Conservation (phyloP, 2,888 invertebrate genomes). For the Metalampra italica region DNA sequence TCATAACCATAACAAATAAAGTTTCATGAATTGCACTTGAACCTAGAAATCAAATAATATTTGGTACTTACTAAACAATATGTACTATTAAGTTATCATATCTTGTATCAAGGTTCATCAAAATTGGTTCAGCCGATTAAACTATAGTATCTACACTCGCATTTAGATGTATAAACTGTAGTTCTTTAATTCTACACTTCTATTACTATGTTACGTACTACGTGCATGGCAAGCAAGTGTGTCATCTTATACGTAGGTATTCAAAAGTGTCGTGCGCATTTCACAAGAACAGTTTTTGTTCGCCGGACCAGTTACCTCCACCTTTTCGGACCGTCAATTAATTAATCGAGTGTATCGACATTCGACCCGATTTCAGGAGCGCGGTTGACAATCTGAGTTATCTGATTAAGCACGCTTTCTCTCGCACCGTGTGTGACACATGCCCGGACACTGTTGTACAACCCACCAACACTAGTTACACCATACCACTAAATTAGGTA, state of each 20-base stretch:
- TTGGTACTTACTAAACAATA: too few species aligned
- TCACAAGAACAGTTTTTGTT: conserved; percentile 64
- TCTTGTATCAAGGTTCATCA: too few species aligned
- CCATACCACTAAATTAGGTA: conserved; percentile 5
- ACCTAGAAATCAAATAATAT: too few species aligned
- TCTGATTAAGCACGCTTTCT: conserved; percentile 79
- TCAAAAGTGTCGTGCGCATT: conserved; percentile 25
- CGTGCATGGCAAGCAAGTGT: too few species aligned
- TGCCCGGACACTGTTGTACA: conserved; percentile 16
- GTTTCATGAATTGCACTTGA: too few species aligned
- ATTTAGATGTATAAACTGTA: too few species aligned
- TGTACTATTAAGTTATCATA: too few species aligned
- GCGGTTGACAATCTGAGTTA: conserved; percentile 77
- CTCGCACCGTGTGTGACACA: conserved; percentile 56
- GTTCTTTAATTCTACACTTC: too few species aligned
- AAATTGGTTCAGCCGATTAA: too few species aligned
- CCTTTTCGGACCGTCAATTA: conserved; percentile 73
- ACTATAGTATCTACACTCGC: too few species aligned
- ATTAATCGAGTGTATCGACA: conserved; percentile 78
- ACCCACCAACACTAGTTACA: conserved; percentile 12
- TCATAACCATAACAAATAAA: too few species aligned
- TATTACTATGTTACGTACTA: too few species aligned
- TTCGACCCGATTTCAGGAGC: conserved; percentile 78
- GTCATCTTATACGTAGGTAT: background rate
- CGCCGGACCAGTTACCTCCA: conserved; percentile 63